phyloP scores from a whole-genome alignment of 2,797 vertebrate species.

The Bovichtus diacanthus region DNA sequence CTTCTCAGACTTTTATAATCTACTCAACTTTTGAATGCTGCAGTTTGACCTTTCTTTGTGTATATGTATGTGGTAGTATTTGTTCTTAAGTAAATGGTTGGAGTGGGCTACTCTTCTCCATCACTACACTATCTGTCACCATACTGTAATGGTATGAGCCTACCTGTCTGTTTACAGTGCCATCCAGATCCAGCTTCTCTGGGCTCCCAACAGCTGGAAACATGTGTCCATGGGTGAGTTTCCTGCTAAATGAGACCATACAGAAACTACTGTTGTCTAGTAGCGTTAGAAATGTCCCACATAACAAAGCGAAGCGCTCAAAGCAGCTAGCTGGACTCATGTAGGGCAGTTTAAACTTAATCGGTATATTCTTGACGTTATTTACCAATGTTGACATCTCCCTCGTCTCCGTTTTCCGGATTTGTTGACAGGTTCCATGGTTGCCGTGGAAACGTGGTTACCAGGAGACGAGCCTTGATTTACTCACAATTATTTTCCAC shows the following conservation, averaged over 20 bases:
- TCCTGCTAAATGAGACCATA: constrained; percentile 12
- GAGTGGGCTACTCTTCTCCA: neutral
- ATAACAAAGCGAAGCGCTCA: neutral
- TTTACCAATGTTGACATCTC: constrained; percentile 52
- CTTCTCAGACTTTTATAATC: neutral
- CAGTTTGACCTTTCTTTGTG: neutral
- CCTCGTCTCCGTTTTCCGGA: constrained; percentile 20
- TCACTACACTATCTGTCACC: neutral
- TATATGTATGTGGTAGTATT: neutral
- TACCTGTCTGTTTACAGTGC: constrained; percentile 8
- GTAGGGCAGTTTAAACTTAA: accelerated
- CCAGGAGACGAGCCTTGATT: constrained; percentile 21
- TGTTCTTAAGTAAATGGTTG: neutral
- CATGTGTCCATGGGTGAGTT: neutral
- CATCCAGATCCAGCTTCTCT: neutral
- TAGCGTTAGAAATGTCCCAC: neutral
- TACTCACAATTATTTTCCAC: neutral
- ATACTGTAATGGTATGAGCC: neutral
- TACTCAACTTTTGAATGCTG: neutral
- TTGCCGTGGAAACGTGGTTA: constrained; percentile 43
- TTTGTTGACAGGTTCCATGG: constrained; percentile 64
- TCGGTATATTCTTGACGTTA: neutral
- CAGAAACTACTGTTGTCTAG: neutral
- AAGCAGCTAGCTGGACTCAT: too few species aligned
- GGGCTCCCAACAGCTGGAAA: constrained; percentile 41